Base-by-base conservation (phyloP, 37 sponge, comb jelly and placozoan species). In the Tethya wilhelma region DNA sequence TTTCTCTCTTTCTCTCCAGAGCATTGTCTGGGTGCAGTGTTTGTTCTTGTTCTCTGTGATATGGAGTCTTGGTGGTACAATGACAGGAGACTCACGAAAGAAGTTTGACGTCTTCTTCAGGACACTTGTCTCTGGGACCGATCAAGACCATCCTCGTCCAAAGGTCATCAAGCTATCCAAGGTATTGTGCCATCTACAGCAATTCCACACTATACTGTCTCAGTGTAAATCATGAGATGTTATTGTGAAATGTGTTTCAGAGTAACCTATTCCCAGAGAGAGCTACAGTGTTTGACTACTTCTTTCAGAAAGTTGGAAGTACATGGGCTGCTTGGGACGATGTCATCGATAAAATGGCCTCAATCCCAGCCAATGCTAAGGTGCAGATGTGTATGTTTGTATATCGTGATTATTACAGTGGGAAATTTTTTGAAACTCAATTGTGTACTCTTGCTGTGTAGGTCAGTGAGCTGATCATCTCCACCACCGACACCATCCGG, bases 91-190 rank as follows among this genome's bases (percentile, higher is more conserved):
- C 71, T 87, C 97, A 39, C 82, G 96, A 71, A 85, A 67, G 37
- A 96, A 87, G 44, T 98, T 98, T 87, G 96, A 98, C 69, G 84
- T 81, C 7, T 98, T 96, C 89, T 98, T 91, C 67, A 60, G 96
- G 34, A 96, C 89, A 9, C 86, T 98, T 0, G 67, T 96, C 53
- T 89, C 92, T 26, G 99, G 99, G 9, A 91, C 99, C 2, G 79
- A 98, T 37, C 77, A 78, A 22, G 82, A 93, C 6, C 70, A 88
- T 73, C 99, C 96, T 20, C 72, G 83, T 34, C 99, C 99, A 12
- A 97, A 97, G 69, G 44, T 69, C 14, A 68, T 90, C 80, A 98
- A 98, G 64, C 84, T 98, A 28, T 71, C 88, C 30, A 98, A 93
- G 93, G 93, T 92, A 44, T 25, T 60, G 63, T 60, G 63, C 53